Evolutionary conservation across 2,888 invertebrate species (phyloP), one percentile per base, ranked within the genome.

Genomic region (Caenorhabditis macrosperma): DNA sequence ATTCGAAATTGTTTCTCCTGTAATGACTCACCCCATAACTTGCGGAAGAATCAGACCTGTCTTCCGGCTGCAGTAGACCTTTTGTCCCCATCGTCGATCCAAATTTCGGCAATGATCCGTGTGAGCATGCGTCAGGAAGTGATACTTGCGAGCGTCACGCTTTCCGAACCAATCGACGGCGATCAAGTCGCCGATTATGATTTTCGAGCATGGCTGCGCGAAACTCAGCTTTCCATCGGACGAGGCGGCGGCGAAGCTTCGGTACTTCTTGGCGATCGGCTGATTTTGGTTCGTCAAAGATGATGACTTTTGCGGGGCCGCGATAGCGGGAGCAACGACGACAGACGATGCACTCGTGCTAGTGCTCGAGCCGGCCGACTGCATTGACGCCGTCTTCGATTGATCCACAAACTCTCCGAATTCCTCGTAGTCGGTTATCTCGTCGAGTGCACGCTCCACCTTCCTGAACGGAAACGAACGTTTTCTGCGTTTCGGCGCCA

Each of bases 121-220:
- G 17, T 76, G 76, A 1, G 48, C 76, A 26, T 68, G 68, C 0
- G 68, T 68, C 10, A 68, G 35, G 28, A 76, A 76, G 15, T 68
- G 48, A 17, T 67, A 68, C 12, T 48, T 55, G 17, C 24, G 9
- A 7, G 41, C 41, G 5, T 50, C 30, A 1, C 33, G 24, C 54
- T 67, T 60, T 28, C 68, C 22, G 20, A 72, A 75, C 50, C 52
- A 60, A 54, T 75, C 75, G 2, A 75, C 66, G 10, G 66, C 38
- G 28, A 75, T 66, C 20, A 38, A 22, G n/a, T 67, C 44, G n/a
- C 64, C 74, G 17, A 74, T 46, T 17, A 50, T 22, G n/a, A 72
- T 72, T 24, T 54, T 61, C 0, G 1, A 26, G 12, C 20, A 52
- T 10, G 60, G 44, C 30, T 33, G 48, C 9, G 71, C 60, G 28